Conservation (phyloP, 1,140 invertebrate genomes). For the Anagrus nilaparvatae region DNA sequence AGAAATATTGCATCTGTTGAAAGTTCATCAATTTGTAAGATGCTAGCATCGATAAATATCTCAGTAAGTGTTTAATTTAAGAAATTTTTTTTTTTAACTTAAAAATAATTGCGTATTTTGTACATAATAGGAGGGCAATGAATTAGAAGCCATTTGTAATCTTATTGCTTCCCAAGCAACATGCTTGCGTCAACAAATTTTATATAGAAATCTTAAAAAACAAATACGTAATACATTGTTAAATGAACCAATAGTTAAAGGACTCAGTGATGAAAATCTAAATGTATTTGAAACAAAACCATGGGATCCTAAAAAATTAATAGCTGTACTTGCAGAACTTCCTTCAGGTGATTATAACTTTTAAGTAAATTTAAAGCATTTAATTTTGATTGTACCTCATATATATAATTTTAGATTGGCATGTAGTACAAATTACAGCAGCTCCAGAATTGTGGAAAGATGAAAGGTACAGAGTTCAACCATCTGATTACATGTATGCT, state of each 20-base stretch:
- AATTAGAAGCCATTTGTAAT: constrained; percentile 28
- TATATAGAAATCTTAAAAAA: constrained; percentile 27
- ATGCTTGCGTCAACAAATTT: constrained; percentile 29
- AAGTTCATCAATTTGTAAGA: constrained; percentile 28
- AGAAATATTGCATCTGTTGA: constrained; percentile 18
- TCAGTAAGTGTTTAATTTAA: constrained; percentile 20
- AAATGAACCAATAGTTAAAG: constrained; percentile 10
- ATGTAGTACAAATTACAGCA: constrained; percentile 46
- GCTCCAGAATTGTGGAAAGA: constrained; percentile 41
- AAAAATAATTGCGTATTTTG: not conserved
- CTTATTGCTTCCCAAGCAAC: constrained; percentile 32
- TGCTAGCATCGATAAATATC: constrained; percentile 26
- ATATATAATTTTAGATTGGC: constrained; percentile 44
- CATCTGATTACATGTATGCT: constrained; percentile 2
- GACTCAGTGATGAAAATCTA: constrained; percentile 20
- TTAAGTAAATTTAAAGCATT: not conserved
- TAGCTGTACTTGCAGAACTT: constrained; percentile 23
- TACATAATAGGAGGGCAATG: constrained; percentile 20
- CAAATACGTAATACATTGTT: constrained; percentile 18
- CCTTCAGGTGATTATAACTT: constrained; percentile 25
- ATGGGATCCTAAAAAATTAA: constrained; percentile 27
- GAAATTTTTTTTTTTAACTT: constrained; percentile 11
- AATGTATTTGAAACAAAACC: constrained; percentile 16
- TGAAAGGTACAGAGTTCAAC: constrained; percentile 1
- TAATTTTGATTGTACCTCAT: constrained; percentile 1